Base-by-base conservation (phyloP, 1,140 invertebrate genomes). In the Sitobion miscanthi region DNA sequence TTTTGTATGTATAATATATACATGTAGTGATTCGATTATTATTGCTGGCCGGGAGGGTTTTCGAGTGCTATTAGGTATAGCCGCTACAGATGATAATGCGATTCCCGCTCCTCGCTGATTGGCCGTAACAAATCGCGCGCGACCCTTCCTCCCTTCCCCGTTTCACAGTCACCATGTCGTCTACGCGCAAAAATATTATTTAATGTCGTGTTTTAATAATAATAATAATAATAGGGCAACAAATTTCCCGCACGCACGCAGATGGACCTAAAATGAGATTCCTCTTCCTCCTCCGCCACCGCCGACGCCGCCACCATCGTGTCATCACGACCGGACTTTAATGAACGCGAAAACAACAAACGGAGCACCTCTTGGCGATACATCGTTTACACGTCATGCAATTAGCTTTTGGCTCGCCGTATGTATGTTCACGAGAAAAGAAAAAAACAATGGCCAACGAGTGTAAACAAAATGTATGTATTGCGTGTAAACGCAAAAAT, bases 1-100 rank as follows among this genome's bases (percentile, higher is more conserved):
- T 89, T 38, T 4, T 52, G 11, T 54, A 54, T 57, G 14, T 20
- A 49, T 49, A 87, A 20, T n/a, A 21, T 87, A 49, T 49, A 35
- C n/a, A 87, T 87, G n/a, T 49, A n/a, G 86, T 52, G 49, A 87
- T 87, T 87, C 86, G 47, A 87, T 87, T 87, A 87, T 52, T 49
- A 14, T 87, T n/a, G 47, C 23, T 77, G 62, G 47, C 86, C 45
- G 47, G 35, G 35, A 5, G 49, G 35, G 49, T 89, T 89, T 89
- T 87, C 30, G 85, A 87, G 83, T n/a, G 25, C 30, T 45, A 45
- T 62, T 62, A 42, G 42, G 42, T 42, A 86, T 17, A 14, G 42
- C 17, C 35, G 8, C 23, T 30, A 45, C 5, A 21, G 20, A 23
- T 23, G 20, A 35, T 14, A n/a, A 52, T 35, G 21, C 87, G n/a